phyloP scores from a whole-genome alignment of 2,797 vertebrate genomes.

The Coregonus suidteri region DNA sequence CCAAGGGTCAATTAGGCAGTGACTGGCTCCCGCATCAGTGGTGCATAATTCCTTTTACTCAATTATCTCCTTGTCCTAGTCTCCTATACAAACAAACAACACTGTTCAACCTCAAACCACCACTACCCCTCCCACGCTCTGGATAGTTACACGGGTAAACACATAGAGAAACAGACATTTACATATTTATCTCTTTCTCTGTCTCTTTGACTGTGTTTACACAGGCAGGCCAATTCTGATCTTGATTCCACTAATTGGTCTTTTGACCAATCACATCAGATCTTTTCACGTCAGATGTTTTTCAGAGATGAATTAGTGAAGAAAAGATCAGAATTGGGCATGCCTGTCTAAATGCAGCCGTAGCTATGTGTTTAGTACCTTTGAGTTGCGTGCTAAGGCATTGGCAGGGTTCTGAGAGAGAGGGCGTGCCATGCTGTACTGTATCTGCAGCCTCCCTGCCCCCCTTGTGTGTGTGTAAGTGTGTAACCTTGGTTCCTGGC shows the following conservation, averaged over 20 bases:
- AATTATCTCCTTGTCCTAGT: background rate
- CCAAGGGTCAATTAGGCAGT: constrained; percentile 34
- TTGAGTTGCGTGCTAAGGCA: background rate
- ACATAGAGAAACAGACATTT: background rate
- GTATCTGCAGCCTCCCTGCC: background rate
- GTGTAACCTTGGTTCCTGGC: constrained; percentile 8
- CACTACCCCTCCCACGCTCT: background rate
- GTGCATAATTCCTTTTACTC: constrained; percentile 16
- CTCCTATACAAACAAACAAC: background rate
- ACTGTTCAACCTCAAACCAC: background rate
- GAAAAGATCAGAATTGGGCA: too few relatives aligned
- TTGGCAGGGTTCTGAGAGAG: background rate
- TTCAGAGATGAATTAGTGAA: too few relatives aligned
- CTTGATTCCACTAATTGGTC: too few relatives aligned
- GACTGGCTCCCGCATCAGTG: constrained; percentile 3
- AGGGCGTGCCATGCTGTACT: background rate
- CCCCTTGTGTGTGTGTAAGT: constrained; percentile 7
- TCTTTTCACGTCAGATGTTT: too few relatives aligned
- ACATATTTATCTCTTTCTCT: background rate
- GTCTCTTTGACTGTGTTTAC: background rate
- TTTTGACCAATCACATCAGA: too few relatives aligned
- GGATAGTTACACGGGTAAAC: background rate
- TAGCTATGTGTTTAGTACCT: background rate
- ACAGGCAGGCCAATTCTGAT: too few relatives aligned
- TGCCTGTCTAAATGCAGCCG: too few relatives aligned